A percentile compares a stretch with the other conserved stretches of the same genome.
phyloP scores from a whole-genome alignment of 1,140 invertebrate species.

The Meteorus sp. region DNA sequence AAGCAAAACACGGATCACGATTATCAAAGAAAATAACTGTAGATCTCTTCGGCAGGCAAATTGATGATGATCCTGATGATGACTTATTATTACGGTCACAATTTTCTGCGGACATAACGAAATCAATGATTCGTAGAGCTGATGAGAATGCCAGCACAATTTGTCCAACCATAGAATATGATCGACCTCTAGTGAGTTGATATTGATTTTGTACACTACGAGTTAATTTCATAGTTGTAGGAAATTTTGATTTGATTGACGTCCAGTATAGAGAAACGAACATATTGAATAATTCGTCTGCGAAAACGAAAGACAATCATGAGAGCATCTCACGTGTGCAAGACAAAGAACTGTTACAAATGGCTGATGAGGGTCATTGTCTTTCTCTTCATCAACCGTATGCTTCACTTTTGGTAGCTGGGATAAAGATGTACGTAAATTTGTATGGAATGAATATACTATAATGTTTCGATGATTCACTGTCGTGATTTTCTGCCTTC shows the following conservation, averaged over 20 bases:
- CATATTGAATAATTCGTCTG: not conserved
- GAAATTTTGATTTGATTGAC: conserved; percentile 21
- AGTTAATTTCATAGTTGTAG: conserved; percentile 8
- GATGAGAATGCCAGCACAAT: conserved; percentile 17
- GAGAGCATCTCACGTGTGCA: conserved; percentile 64
- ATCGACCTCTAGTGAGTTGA: conserved; percentile 36
- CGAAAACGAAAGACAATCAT: not conserved
- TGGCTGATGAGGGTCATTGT: conserved; percentile 86
- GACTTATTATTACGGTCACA: conserved; percentile 34
- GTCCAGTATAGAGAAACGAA: conserved; percentile 35
- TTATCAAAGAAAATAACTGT: conserved; percentile 72
- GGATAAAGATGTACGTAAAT: conserved; percentile 82
- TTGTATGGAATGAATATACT: conserved; percentile 17
- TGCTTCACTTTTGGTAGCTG: conserved; percentile 86
- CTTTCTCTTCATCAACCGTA: conserved; percentile 96
- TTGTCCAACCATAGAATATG: conserved; percentile 39
- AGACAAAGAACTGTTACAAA: conserved; percentile 82
- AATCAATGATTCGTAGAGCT: conserved; percentile 38
- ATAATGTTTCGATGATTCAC: conserved; percentile 12
- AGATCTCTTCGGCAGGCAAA: conserved; percentile 77
- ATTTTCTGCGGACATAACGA: conserved; percentile 44
- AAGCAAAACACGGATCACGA: conserved; percentile 71
- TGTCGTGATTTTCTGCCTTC: conserved; percentile 31
- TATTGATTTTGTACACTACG: conserved; percentile 6
- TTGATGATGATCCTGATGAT: conserved; percentile 54